Base-by-base conservation (phyloP, 2,888 invertebrate species). In the Eugnorisma glareosa region DNA sequence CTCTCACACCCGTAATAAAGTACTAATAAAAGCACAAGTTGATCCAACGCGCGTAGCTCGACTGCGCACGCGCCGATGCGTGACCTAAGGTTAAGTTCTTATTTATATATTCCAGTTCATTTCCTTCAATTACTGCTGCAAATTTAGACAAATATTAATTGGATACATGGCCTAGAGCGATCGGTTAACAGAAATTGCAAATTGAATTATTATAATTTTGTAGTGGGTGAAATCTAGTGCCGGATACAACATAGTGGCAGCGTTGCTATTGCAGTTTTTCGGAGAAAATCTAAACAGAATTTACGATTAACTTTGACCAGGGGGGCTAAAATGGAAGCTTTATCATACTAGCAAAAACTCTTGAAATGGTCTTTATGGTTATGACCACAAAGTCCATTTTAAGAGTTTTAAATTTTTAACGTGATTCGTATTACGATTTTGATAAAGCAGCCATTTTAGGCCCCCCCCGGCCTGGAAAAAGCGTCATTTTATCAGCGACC, bases 71-170 rank as follows among this genome's bases (percentile, higher is more conserved):
- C 82, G 66, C 11, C 28, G 79, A 64, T 45, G 61, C 74, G 35
- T 72, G 77, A 67, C 82, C 67, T 57, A 75, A 75, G 75, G 84
- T 83, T 71, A 75, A 64, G 61, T 73, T 59, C 43, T 73, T 51
- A 67, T 79, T 68, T 63, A 66, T 86, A 67, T 86, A 80, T 73
- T 75, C 67, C 31, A 45, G 45, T 77, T 51, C 45, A 67, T 80
- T 86, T 80, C 75, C 69, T 73, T 63, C 61, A n/a, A n/a, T 54
- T 35, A 57, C 76, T 67, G 66, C 45, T 28, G 10, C 40, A 63
- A 48, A 43, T 73, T 80, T 70, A 73, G 67, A 84, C 64, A 64
- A 73, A 77, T 77, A 73, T 77, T 84, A 77, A 77, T 84, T 84
- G 37, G 5, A 5, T 37, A 6, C 13, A 13, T 31, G 73, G 59